Conservation (phyloP, 1,140 invertebrate species). For the Neodiprion lecontei region DNA sequence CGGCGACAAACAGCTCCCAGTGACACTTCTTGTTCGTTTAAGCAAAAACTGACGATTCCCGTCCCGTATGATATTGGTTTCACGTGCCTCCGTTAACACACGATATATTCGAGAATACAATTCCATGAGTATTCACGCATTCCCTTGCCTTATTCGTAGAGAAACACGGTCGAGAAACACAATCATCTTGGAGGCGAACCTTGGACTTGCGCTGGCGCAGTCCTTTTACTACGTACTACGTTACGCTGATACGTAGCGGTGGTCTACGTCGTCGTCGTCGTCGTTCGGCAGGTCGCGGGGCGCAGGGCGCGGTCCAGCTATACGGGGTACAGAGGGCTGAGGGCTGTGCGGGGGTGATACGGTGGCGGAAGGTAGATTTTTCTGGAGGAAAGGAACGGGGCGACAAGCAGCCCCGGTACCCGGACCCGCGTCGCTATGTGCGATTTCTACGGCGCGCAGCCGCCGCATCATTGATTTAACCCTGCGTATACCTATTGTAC, state of each 20-base stretch:
- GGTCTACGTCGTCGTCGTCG: not conserved
- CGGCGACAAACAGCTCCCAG: too few species aligned
- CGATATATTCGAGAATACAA: too few species aligned
- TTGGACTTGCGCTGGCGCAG: not conserved
- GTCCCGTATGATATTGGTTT: too few species aligned
- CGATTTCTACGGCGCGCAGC: not conserved
- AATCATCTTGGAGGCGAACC: not conserved
- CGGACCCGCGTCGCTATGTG: not conserved
- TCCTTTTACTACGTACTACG: conserved; percentile 7
- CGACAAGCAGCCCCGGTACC: not conserved
- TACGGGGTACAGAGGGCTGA: not conserved
- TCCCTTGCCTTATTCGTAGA: not conserved
- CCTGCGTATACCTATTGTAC: not conserved
- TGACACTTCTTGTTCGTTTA: too few species aligned
- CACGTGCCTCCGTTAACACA: too few species aligned
- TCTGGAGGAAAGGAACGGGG: not conserved
- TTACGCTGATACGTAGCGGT: not conserved
- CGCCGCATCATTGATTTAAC: conserved; percentile 7
- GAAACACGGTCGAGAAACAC: not conserved
- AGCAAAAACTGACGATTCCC: too few species aligned
- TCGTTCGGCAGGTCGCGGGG: not conserved
- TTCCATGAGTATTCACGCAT: not conserved
- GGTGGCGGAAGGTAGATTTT: not conserved
- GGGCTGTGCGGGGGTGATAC: not conserved
- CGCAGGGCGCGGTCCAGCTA: conserved; percentile 1